phyloP scores from a whole-genome alignment of 2,888 invertebrate genomes.

The Alloplasta piceator region DNA sequence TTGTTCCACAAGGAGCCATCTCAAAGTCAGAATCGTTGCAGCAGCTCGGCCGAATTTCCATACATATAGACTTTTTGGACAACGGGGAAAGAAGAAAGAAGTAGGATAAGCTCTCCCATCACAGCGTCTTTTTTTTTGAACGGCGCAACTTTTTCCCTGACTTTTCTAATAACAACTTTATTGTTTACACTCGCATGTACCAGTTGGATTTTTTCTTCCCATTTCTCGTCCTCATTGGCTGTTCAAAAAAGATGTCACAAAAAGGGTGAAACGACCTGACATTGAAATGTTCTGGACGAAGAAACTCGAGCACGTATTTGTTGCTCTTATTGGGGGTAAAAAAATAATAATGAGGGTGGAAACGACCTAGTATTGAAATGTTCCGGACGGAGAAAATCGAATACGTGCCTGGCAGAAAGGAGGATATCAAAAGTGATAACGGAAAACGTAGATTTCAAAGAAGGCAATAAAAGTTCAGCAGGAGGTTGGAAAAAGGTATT shows the following conservation, averaged over 20 bases:
- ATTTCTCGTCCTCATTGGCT: background rate
- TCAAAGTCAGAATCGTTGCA: too few relatives aligned
- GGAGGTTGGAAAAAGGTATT: background rate
- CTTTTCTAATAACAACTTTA: background rate
- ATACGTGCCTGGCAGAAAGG: conserved; percentile 22
- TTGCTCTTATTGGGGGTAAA: background rate
- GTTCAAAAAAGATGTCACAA: background rate
- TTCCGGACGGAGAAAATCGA: conserved; percentile 1
- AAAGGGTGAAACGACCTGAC: too few relatives aligned
- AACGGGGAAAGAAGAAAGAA: background rate
- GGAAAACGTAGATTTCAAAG: background rate
- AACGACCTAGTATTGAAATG: conserved; percentile 9
- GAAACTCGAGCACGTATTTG: too few relatives aligned
- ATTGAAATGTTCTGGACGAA: too few relatives aligned
- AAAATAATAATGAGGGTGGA: background rate
- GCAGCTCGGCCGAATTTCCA: background rate
- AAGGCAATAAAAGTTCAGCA: conserved; percentile 14
- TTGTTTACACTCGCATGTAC: background rate
- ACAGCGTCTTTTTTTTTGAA: background rate
- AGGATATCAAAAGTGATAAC: conserved; percentile 37
- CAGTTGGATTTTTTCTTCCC: background rate
- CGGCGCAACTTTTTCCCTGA: background rate
- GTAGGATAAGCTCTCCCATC: background rate
- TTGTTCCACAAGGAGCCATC: too few relatives aligned
- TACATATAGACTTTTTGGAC: conserved; percentile 1